Evolutionary conservation across 2,888 invertebrate species (phyloP).

Genomic region (Perizoma affinitatum): DNA sequence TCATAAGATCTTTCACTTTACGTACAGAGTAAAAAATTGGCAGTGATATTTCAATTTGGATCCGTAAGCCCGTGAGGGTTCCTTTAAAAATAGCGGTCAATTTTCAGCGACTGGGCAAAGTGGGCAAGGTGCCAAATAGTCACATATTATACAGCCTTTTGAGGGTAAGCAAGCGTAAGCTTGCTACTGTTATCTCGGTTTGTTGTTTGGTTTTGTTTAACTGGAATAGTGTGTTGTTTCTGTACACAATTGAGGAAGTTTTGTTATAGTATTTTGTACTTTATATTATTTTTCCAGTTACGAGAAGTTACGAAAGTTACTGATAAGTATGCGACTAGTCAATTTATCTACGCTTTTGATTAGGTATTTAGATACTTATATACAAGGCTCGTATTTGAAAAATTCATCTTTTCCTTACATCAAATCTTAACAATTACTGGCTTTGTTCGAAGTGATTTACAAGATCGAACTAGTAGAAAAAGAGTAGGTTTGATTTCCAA

Average conservation of each 20-base stretch:
- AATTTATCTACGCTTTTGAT: too few relatives aligned
- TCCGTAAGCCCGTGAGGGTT: slow-evolving; percentile 18
- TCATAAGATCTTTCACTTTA: slow-evolving; percentile 41
- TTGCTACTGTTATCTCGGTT: slow-evolving; percentile 27
- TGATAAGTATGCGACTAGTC: too few relatives aligned
- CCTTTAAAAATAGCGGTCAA: slow-evolving; percentile 41
- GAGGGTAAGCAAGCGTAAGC: slow-evolving; percentile 29
- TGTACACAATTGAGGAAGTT: slow-evolving; percentile 13
- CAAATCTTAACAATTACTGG: too few relatives aligned
- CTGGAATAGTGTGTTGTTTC: slow-evolving; percentile 26
- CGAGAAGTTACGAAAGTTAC: too few relatives aligned
- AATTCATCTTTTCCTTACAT: too few relatives aligned
- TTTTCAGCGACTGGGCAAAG: slow-evolving; percentile 35
- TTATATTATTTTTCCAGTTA: too few relatives aligned
- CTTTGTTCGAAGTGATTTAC: too few relatives aligned
- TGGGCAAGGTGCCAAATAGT: slow-evolving; percentile 38
- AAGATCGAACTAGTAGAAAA: too few relatives aligned
- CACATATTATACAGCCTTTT: slow-evolving; percentile 35
- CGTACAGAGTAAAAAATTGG: slow-evolving; percentile 39
- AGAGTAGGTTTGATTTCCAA: too few relatives aligned
- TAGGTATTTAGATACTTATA: too few relatives aligned
- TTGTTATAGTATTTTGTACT: slow-evolving; percentile 1
- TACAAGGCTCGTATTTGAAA: too few relatives aligned
- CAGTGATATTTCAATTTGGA: slow-evolving; percentile 46
- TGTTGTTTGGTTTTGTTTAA: slow-evolving; percentile 34